A percentile compares a stretch with the other conserved stretches of the same genome.
Evolutionary conservation across 2,888 invertebrate species (phyloP).

Genomic region (Aphelenchoides bicaudatus): DNA sequence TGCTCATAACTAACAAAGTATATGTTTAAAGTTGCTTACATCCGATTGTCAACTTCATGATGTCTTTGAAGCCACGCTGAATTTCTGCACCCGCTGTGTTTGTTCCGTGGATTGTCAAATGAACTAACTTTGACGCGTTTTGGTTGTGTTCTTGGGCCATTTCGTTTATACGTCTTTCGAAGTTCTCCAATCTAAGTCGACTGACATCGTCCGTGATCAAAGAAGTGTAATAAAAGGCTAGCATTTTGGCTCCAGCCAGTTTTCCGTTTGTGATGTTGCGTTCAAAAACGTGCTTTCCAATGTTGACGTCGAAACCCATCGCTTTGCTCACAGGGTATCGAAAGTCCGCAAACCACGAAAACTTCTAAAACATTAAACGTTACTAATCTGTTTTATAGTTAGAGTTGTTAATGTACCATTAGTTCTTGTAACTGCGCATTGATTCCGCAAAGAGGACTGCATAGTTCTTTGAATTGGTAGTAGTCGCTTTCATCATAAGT

Average conservation of each 20-base stretch:
- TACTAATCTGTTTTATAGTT: constrained; percentile 2
- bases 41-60: constrained; percentile 3
- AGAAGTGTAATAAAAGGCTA: constrained; percentile 35
- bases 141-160: constrained; percentile 24
- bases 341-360: constrained; percentile 21
- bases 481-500: constrained; percentile 7
- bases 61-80: constrained; percentile 24
- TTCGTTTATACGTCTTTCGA: constrained; percentile 26
- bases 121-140: constrained; percentile 18
- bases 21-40: not conserved
- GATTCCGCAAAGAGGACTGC: constrained; percentile 36
- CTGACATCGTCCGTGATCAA: constrained; percentile 20
- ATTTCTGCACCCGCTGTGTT: constrained; percentile 30
- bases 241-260: constrained; percentile 25
- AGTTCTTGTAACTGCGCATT: constrained; percentile 34
- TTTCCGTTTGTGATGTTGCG: constrained; percentile 25
- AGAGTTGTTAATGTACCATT: too few species aligned
- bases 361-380: constrained; percentile 21
- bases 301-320: constrained; percentile 34
- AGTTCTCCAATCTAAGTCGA: constrained; percentile 20
- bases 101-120: constrained; percentile 32
- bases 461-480: constrained; percentile 27
- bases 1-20: not conserved
- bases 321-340: constrained; percentile 34
- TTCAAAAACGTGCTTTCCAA: constrained; percentile 37